Base-by-base conservation (phyloP, 2,888 invertebrate genomes). In the Eurytoma adleriae region DNA sequence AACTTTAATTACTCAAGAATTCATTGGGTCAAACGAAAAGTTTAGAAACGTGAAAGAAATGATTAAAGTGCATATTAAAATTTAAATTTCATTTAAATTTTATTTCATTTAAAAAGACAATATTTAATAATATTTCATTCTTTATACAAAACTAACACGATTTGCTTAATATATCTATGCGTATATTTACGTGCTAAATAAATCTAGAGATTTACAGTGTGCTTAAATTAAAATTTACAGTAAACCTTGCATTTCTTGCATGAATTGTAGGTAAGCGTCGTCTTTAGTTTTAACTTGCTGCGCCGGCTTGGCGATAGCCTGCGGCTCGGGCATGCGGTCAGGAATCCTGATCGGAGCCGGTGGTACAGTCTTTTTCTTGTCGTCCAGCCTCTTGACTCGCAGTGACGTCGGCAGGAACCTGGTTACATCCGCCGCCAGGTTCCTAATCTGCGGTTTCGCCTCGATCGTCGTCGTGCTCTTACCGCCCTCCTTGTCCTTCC, bases 241-340 rank as follows among this genome's bases (percentile, higher is more conserved):
- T 48, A 99, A 92, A 70, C 96, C 97, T 89, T 98, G 96, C 97
- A 99, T 98, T 92, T 99, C 99, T 90, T 96, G 96, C 98, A 99
- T 99, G 90, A 99, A 99, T 91, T 98, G 97, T 93, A 98, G 96
- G 88, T 99, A 99, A 14, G 99, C 99, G 89, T 99, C 99, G 89
- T 99, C 99, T 90, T 99, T 99, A 79, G 96, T 98, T 83, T 91
- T 91, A 24, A 92, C 91, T 82, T 92, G 92, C 69, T 89, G 88
- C 67, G 90, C 88, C 0, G 84, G 82, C 67, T 84, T 84, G 4
- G 76, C 50, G 50, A 73, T 50, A 54, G 7, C 70, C 27, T 50
- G 77, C 0, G 88, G 79, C 82, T 93, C 91, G 18, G 93, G 90
- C 18, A 92, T 90, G 67, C 92, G 91, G 79, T 93, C 89, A 1